phyloP scores from a whole-genome alignment of 2,888 invertebrate species.

The Drosophila colorata region DNA sequence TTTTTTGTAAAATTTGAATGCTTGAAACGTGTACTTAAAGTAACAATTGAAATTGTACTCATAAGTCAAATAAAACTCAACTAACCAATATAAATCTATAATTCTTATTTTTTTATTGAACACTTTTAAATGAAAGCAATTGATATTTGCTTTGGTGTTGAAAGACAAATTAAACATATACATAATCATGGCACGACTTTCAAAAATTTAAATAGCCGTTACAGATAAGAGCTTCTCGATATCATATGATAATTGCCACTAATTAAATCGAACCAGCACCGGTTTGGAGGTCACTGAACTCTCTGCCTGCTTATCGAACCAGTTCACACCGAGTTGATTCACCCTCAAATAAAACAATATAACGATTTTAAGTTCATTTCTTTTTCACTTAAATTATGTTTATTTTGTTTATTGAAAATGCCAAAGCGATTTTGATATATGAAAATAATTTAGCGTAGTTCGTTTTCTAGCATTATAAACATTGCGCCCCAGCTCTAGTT shows the following conservation, averaged over 20 bases:
- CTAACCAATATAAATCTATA: constrained; percentile 27
- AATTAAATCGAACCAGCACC: not conserved
- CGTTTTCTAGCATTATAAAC: constrained; percentile 52
- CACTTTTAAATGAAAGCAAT: too few species aligned
- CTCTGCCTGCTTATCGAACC: not conserved
- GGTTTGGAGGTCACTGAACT: too few species aligned
- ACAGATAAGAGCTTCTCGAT: too few species aligned
- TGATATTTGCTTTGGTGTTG: too few species aligned
- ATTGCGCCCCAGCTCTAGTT: constrained; percentile 61
- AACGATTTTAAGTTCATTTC: not conserved
- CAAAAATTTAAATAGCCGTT: not conserved
- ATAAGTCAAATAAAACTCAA: constrained; percentile 42
- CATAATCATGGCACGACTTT: too few species aligned
- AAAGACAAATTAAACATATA: too few species aligned
- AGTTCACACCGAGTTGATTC: not conserved
- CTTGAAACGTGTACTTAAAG: constrained; percentile 45
- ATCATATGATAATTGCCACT: not conserved
- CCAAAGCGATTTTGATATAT: constrained; percentile 41
- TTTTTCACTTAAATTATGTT: constrained; percentile 11
- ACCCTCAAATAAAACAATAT: not conserved
- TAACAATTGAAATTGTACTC: constrained; percentile 40
- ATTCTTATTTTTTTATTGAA: not conserved
- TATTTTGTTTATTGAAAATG: constrained; percentile 51
- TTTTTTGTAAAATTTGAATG: constrained; percentile 61
- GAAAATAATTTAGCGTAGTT: constrained; percentile 68